Base-by-base conservation (phyloP, 2,888 invertebrate species). In the Eremobia ochroleuca region DNA sequence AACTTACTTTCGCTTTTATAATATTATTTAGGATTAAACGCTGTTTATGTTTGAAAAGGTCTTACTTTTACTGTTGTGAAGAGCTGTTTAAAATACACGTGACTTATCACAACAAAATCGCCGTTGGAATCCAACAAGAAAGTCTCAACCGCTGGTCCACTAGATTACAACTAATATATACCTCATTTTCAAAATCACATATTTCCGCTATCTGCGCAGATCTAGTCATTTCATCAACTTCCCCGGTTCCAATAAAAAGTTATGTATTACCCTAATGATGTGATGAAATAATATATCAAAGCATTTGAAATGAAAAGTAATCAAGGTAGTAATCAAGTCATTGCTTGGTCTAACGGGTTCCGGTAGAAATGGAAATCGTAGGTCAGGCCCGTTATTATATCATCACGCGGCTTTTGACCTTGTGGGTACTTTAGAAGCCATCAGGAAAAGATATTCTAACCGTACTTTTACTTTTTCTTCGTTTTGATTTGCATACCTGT, bases 331-430 rank as follows among this genome's bases (percentile, higher is more conserved):
- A 66, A 84, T 85, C 87, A 87, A 85, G 73, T 64, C 68, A 68
- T 79, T 55, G 81, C 61, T 52, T 55, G 81, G 65, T 52, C 15
- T 64, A 89, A 86, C 90, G 75, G 90, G 85, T 85, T 86, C 88
- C 88, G 82, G 88, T 91, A 92, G 93, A 93, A 93, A 93, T 90
- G 88, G 92, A 93, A 93, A 93, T 82, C 91, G 87, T 87, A 91
- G 92, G 92, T 92, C 93, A 91, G 88, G 86, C 79, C 88, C 85
- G 85, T 82, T 85, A 84, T 86, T 87, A 87, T 81, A 79, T 82
- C 87, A 89, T 85, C 82, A 73, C 49, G 61, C 85, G 90, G 83
- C 73, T 67, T 76, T 82, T 87, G 85, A 88, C 90, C 90, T 88
- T 83, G 79, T n/a, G 73, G 70, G 58, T 73, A 76, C 76, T 89